Evolutionary conservation across 2,797 vertebrate genomes (phyloP), one percentile per base, ranked within the genome.

Genomic region (Peromyscus attwateri): DNA sequence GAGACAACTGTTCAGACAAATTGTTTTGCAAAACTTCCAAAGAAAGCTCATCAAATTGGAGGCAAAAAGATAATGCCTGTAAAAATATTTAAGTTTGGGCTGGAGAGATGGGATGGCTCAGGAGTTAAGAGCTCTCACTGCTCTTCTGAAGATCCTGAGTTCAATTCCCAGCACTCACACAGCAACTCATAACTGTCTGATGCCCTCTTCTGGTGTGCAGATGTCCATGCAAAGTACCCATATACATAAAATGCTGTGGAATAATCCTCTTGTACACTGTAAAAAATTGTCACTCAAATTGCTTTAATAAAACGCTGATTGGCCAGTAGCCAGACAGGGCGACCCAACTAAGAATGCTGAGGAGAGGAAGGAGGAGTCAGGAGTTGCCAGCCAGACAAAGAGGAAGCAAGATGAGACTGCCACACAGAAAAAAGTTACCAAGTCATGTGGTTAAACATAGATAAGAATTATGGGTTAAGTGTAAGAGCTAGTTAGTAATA

Each of bases 1-100:
- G n/a, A 34, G 71, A 81, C 31, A 92, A 94, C 57, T 92, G 76
- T 75, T 52, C 37, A 60, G 34, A 91, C 8, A 84, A 80, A 14
- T 25, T 94, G 37, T 89, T 55, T 89, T 62, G 80, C 23, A 92
- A 92, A 71, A 85, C 43, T 85, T 25, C 55, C 68, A 89, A 88
- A 87, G 46, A 82, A 88, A 89, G 19, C 6, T 82, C 85, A 92
- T 70, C 57, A 73, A 91, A 92, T 31, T 3, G 43, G n/a, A 95
- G 60, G 91, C 11, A n/a, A 85, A 81, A 95, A 73, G 25, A 57
- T 6, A 75, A 62, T n/a, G 70, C 6, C 7, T 70, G 4, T 89
- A 71, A 96, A 85, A 85, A 46, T 76, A 73, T 52, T 52, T 40
- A 60, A 12, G 11, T 43, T 94, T 91, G 71, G 37, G 37, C 5